Conservation (phyloP, 53 echinoderm and acorn worm species). For the Stichopus horrens region DNA sequence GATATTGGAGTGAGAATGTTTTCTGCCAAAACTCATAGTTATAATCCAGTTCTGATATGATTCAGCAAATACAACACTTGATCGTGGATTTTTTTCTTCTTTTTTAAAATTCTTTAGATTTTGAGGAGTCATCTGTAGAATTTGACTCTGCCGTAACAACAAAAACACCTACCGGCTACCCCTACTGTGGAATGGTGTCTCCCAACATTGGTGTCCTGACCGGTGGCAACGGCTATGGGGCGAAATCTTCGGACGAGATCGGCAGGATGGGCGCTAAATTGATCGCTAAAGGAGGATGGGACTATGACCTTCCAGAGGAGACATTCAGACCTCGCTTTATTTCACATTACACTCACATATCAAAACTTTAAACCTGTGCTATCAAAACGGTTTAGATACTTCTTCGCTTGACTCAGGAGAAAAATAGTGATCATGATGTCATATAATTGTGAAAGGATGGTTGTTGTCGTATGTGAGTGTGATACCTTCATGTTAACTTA, state of each 20-base stretch:
- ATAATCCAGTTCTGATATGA: too few relatives aligned
- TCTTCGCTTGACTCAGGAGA: too few relatives aligned
- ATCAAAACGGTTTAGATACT: too few relatives aligned
- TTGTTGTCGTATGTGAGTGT: too few relatives aligned
- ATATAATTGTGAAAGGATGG: too few relatives aligned
- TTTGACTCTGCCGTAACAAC: conserved; percentile 29
- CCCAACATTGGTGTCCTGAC: conserved; percentile 63
- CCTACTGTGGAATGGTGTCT: conserved; percentile 83
- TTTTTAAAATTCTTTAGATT: conserved; percentile 5
- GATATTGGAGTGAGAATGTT: too few relatives aligned
- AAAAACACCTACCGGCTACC: conserved; percentile 56
- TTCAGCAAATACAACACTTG: too few relatives aligned
- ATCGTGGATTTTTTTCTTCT: neutral
- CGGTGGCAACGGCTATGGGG: conserved; percentile 82
- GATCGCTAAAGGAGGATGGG: conserved; percentile 75
- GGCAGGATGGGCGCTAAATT: conserved; percentile 82
- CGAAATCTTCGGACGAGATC: conserved; percentile 74
- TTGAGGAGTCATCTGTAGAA: conserved; percentile 37
- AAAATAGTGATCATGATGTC: too few relatives aligned
- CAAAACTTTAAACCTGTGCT: neutral
- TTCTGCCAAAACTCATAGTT: too few relatives aligned
- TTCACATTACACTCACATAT: neutral
- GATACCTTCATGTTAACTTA: too few relatives aligned
- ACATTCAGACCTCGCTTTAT: conserved; percentile 61
- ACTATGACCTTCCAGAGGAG: conserved; percentile 75